These are phyloP conservation scores for Nesidiocoris tenuis DNA, from an alignment of 2,888 invertebrate genomes.

Conservation along the genomic window DNA sequence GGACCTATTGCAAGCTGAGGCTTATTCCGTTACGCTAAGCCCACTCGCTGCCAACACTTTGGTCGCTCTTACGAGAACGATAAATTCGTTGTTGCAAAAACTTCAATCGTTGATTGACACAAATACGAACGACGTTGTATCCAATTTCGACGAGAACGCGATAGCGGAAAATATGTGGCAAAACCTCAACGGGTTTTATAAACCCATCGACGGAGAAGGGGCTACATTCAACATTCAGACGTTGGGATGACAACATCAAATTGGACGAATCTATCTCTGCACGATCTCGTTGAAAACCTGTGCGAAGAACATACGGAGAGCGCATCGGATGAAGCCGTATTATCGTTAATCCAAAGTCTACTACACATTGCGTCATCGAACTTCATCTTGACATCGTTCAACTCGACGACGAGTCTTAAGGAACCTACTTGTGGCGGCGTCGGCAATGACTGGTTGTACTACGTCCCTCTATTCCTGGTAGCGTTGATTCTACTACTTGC, in stretches of 20 bases:
- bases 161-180: too few species aligned
- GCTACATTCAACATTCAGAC: neutral
- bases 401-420: too few species aligned
- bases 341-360: neutral
- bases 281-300: neutral
- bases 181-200: neutral
- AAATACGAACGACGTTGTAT: neutral
- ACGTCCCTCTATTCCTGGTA: too few species aligned
- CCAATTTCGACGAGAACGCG: too few species aligned
- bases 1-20: neutral
- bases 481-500: too few species aligned
- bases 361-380: neutral
- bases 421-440: too few species aligned
- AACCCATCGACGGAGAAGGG: neutral
- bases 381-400: neutral
- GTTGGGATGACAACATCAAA: too few species aligned
- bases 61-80: neutral
- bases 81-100: neutral
- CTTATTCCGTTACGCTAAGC: neutral
- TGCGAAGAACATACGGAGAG: neutral
- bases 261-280: too few species aligned
- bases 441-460: too few species aligned
- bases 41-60: neutral
- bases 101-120: neutral
- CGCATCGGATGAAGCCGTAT: neutral